Conservation (phyloP, 2,797 vertebrate genomes). For the Eospalax fontanierii region DNA sequence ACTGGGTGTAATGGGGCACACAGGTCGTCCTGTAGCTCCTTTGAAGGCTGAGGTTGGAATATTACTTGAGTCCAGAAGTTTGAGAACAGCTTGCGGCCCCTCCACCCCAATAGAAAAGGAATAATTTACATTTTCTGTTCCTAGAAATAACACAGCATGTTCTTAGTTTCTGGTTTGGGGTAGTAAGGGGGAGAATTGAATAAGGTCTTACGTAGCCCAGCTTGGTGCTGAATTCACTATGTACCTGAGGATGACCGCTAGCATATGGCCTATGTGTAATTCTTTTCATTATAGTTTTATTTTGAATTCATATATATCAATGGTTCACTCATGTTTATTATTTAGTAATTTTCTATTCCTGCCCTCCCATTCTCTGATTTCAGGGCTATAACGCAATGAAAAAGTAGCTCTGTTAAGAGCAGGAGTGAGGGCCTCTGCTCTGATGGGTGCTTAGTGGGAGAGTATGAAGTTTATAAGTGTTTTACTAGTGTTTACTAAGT, state of each 20-base stretch:
- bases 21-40: too few relatives aligned
- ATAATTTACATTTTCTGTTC: not conserved
- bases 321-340: not conserved
- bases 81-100: too few relatives aligned
- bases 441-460: constrained; percentile 8
- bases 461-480: constrained; percentile 15
- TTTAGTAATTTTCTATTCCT: not conserved
- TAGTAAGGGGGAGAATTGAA: not conserved
- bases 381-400: not conserved
- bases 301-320: not conserved
- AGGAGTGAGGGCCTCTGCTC: not conserved
- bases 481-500: constrained; percentile 34
- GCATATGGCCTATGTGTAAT: not conserved
- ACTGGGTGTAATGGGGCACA: too few relatives aligned
- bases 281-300: not conserved
- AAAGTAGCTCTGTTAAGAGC: not conserved
- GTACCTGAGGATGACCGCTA: not conserved
- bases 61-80: too few relatives aligned
- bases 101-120: not conserved
- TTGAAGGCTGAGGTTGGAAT: too few relatives aligned
- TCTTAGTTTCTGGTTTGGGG: not conserved
- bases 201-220: not conserved
- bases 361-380: not conserved
- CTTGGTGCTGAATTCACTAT: not conserved
- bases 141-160: not conserved